Evolutionary conservation across 2,113 vertebrate species (phyloP).

Genomic region (Rutilus rutilus): DNA sequence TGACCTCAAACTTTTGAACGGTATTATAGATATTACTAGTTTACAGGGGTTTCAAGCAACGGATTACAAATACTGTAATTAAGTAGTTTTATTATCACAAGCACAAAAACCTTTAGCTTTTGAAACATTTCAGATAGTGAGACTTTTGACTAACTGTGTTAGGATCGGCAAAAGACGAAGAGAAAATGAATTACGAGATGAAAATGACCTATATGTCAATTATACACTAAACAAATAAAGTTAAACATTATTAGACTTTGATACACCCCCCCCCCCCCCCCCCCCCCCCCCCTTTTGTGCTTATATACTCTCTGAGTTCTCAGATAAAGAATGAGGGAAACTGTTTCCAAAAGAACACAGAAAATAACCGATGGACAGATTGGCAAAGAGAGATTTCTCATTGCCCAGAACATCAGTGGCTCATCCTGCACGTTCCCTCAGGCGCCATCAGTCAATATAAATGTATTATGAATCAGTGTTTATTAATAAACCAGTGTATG

Average conservation of each 20-base stretch:
- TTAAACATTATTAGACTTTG: background rate
- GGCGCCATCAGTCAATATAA: slow-evolving; percentile 15
- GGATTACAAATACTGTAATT: no score
- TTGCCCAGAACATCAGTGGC: background rate
- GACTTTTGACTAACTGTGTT: no score
- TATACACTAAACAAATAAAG: background rate
- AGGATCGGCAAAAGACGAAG: no score
- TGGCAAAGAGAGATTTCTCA: background rate
- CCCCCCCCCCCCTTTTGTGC: background rate
- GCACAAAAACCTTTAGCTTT: no score
- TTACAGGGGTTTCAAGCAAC: no score
- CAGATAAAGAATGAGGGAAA: background rate
- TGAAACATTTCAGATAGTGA: no score
- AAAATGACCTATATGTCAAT: no score
- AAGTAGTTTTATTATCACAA: no score
- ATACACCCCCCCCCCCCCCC: no score
- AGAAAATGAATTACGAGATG: no score
- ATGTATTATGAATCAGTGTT: background rate
- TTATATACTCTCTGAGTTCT: no score
- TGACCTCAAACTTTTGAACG: background rate
- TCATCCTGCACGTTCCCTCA: background rate
- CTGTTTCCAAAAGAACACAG: background rate
- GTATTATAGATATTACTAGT: no score
- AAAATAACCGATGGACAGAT: background rate
- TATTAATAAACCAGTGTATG: background rate